Evolutionary conservation across 2,113 vertebrate genomes (phyloP), one percentile per base, ranked within the genome.

Genomic region (Ascaphus truei): DNA sequence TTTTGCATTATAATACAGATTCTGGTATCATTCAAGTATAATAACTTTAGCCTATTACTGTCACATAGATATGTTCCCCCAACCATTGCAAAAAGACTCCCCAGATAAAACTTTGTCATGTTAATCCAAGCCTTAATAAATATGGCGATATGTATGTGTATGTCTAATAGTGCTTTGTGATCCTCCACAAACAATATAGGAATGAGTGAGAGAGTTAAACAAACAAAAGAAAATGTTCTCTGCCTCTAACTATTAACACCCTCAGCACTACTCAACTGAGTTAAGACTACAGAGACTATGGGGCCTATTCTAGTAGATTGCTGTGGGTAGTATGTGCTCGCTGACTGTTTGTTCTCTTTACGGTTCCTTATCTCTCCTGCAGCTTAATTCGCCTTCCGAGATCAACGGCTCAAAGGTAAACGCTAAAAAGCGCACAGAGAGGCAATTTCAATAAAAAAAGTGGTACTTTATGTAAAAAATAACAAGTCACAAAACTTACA

Each of bases 101-200:
- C 95, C 90, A 97, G 96, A 98, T 94, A 98, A 96, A 98, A 98
- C 93, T 96, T 93, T 98, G 96, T 98, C 95, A 96, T 97, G 94
- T 97, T 98, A 98, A 98, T 97, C 94, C 95, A 95, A 95, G 94
- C 95, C 97, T 95, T 96, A 98, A 98, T 97, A 98, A 98, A 94
- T 92, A 93, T 84, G 91, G 91, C 93, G 91, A 93, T 93, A 92
- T 95, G 93, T 96, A 94, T 96, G 92, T 85, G 89, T 93, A 95
- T 96, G n/a, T 95, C 92, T 96, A 96, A 96, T 95, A 86, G 91
- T 82, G 90, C 89, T 88, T 92, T 84, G 85, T 91, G 88, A 90
- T 93, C 85, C 83, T 68, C 87, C 90, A 89, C 89, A 89, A 77
- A 84, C 65, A 88, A 90, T 81, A 72, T 41, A 29, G 20, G 39